phyloP scores from a whole-genome alignment of 2,888 invertebrate genomes.

The Palloptera scutellata region DNA sequence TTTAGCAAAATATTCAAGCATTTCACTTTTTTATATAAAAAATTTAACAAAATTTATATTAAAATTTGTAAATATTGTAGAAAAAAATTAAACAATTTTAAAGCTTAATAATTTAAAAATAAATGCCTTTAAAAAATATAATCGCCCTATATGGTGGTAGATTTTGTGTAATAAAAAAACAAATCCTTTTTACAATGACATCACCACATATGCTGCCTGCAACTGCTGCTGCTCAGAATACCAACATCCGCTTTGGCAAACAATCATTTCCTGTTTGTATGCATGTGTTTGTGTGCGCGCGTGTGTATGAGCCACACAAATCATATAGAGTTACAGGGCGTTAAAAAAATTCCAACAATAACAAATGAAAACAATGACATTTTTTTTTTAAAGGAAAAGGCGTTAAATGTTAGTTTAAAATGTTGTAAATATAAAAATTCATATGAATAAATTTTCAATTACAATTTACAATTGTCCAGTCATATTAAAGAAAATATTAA shows the following conservation, averaged over 20 bases:
- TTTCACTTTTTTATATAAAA: neutral
- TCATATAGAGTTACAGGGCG: neutral
- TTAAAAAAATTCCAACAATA: neutral
- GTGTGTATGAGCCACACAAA: neutral
- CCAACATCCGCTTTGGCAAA: constrained; percentile 41
- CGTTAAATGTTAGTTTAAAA: too few relatives aligned
- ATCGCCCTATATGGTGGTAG: neutral
- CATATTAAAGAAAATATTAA: too few relatives aligned
- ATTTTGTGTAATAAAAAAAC: too few relatives aligned
- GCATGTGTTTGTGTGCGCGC: neutral
- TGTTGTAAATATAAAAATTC: too few relatives aligned
- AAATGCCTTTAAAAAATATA: constrained; percentile 4
- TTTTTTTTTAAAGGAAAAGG: too few relatives aligned
- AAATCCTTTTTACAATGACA: too few relatives aligned
- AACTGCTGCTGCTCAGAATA: constrained; percentile 11
- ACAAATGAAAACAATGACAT: neutral
- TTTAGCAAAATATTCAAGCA: neutral
- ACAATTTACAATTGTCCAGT: too few relatives aligned
- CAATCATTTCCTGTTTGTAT: constrained; percentile 38
- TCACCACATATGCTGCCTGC: constrained; percentile 1
- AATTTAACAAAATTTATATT: neutral
- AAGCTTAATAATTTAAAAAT: neutral
- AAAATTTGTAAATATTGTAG: constrained; percentile 11
- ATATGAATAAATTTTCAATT: too few relatives aligned
- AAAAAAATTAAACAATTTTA: constrained; percentile 16